Base-by-base conservation (phyloP, 2,888 invertebrate species). In the Pseudococcus viburni region DNA sequence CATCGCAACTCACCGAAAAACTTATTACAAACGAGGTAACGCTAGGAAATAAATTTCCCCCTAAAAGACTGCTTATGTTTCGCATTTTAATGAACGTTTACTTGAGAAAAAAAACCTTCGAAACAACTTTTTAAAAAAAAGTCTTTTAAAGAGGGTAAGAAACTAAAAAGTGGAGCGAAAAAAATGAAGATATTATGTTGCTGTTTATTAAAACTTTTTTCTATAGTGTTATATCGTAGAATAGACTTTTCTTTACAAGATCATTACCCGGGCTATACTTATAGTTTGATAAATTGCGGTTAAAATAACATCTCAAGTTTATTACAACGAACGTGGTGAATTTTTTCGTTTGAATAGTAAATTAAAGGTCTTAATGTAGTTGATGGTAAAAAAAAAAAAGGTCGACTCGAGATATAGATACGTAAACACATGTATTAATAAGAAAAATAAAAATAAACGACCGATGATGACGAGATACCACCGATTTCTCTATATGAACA, bases 161-260 rank as follows among this genome's bases (percentile, higher is more conserved):
- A 39, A 77, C 2, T 77, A 42, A 77, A 42, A 39, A 77, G 42
- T 42, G n/a, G 15, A 68, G 26, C 26, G 77, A 77, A 77, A 77
- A 77, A 77, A 77, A 77, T 77, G 77, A 77, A 77, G 77, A 77
- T 77, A 77, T 77, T 77, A 77, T 42, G 77, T 77, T 42, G 77
- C 77, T 77, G 77, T 77, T 77, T 77, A 77, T 77, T 77, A 77
- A 77, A 77, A 77, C 77, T 77, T 77, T 26, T 77, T 42, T 77
- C 77, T 17, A 33, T 17, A 39, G 17, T 33, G 26, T 42, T 42
- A 42, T 42, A 42, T 17, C 15, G 15, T 42, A 39, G 22, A 26
- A 26, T n/a, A n/a, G 26, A 68, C 22, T 26, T 77, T 42, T 77
- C 33, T 42, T 77, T 77, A 42, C 15, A n/a, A 77, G 77, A 77